These are phyloP conservation scores for Zalophus californianus DNA, from an alignment of 2,797 vertebrate species.

Conservation along the genomic window DNA sequence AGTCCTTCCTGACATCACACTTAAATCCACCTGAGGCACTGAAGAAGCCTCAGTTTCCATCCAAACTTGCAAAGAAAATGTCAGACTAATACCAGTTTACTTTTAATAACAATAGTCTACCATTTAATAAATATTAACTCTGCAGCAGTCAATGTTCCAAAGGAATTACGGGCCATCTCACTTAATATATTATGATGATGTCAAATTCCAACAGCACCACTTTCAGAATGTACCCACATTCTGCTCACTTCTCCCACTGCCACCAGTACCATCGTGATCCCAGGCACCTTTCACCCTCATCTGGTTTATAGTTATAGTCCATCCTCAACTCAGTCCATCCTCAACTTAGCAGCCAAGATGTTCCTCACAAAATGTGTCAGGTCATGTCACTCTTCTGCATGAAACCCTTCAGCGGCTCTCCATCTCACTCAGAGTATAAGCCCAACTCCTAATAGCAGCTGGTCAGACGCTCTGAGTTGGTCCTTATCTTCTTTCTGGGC, in stretches of 20 bases:
- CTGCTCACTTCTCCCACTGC: background rate
- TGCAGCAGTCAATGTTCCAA: background rate
- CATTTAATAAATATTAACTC: conserved; percentile 31
- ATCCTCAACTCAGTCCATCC: background rate
- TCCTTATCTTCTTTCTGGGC: background rate
- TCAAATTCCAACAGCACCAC: background rate
- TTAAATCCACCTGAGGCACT: background rate
- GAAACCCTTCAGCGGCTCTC: background rate
- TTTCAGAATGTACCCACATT: background rate
- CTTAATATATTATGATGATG: background rate
- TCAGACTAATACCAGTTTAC: background rate
- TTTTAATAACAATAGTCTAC: background rate
- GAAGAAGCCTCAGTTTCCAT: background rate
- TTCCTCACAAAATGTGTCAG: background rate
- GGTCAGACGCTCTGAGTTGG: background rate
- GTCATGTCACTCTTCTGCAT: background rate
- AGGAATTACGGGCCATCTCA: background rate
- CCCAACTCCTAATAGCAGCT: background rate
- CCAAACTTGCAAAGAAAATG: background rate
- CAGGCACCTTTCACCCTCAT: background rate
- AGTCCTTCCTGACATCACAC: background rate
- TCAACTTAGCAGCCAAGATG: background rate
- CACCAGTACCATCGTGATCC: rapidly evolving
- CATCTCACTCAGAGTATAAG: background rate
- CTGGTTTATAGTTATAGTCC: background rate